phyloP scores from a whole-genome alignment of 2,113 vertebrate species.

The Eulemur rufifrons region DNA sequence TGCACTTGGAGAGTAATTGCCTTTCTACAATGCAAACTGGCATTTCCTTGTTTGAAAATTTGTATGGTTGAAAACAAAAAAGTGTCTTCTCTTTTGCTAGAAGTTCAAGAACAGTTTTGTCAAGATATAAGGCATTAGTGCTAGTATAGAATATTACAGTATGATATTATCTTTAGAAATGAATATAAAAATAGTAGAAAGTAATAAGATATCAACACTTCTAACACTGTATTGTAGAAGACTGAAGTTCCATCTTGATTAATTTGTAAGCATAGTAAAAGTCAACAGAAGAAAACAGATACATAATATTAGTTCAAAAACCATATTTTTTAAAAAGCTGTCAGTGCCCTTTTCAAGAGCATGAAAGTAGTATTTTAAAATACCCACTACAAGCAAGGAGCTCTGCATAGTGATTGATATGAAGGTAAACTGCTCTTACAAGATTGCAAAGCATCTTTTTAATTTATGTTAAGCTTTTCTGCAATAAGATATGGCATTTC shows the following conservation, averaged over 20 bases:
- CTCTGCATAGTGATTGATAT: background rate
- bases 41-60: conserved; percentile 29
- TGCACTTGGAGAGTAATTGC: background rate
- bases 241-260: background rate
- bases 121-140: background rate
- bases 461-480: background rate
- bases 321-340: background rate
- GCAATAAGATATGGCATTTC: conserved; percentile 24
- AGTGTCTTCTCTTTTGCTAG: background rate
- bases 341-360: background rate
- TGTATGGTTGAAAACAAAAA: background rate
- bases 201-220: background rate
- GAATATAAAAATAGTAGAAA: conserved; percentile 15
- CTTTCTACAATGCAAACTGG: conserved; percentile 5
- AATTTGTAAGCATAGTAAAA: background rate
- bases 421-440: background rate
- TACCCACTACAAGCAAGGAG: background rate
- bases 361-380: background rate
- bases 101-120: conserved; percentile 4
- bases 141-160: background rate
- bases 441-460: background rate
- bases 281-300: conserved; percentile 5
- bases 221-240: background rate
- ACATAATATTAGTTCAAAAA: background rate
- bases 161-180: background rate